These are phyloP conservation scores for Spodoptera litura DNA, from an alignment of 1,140 invertebrate species.

Conservation along the genomic window DNA sequence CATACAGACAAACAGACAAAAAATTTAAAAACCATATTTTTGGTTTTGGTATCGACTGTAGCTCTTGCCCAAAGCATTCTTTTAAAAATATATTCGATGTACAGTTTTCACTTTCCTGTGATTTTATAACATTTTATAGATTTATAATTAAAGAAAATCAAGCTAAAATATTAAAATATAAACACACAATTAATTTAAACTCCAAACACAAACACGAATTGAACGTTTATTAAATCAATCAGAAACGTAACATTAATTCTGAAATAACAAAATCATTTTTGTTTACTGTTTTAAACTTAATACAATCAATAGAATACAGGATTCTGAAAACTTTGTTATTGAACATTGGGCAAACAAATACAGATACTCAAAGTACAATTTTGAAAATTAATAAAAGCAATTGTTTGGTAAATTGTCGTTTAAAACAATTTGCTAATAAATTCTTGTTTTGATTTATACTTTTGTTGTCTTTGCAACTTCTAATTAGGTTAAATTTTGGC, in stretches of 20 bases:
- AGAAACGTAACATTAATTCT: not conserved
- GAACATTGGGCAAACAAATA: constrained; percentile 33
- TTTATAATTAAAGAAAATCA: no score
- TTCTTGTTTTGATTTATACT: constrained; percentile 7
- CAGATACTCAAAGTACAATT: constrained; percentile 43
- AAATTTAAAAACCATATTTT: no score
- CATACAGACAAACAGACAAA: no score
- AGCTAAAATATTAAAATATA: no score
- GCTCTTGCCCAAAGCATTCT: no score
- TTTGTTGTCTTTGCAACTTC: not conserved
- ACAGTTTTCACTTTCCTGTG: no score
- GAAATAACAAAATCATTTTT: constrained; percentile 34
- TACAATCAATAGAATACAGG: not conserved
- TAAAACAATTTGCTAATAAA: constrained; percentile 1
- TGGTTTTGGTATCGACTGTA: no score
- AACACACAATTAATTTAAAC: no score
- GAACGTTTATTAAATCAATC: not conserved
- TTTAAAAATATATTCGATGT: no score
- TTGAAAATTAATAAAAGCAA: constrained; percentile 31
- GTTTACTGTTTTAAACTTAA: constrained; percentile 28
- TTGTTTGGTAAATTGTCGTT: constrained; percentile 28
- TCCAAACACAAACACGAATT: not conserved
- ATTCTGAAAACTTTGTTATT: constrained; percentile 27
- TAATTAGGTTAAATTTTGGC: not conserved
- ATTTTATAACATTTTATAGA: no score